These are phyloP conservation scores for Pituophis catenifer DNA, from an alignment of 2,113 vertebrate species.

Conservation along the genomic window DNA sequence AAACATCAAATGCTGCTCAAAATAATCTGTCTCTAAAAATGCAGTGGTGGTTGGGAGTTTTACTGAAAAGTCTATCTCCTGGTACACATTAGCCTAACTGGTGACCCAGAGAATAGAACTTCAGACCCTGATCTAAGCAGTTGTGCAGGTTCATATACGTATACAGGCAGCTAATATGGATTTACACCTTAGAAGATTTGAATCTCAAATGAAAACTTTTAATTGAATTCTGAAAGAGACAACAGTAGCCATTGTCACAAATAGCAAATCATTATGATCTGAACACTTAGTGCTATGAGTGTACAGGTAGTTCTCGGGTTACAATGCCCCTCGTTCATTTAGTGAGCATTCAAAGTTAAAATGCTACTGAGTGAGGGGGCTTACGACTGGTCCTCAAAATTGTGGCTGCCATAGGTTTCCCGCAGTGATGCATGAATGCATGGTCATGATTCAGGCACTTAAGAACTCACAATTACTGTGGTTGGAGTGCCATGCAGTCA, in stretches of 20 bases:
- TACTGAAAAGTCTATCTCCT: not conserved
- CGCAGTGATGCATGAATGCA: not conserved
- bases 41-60: no score
- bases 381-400: not conserved
- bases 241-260: not conserved
- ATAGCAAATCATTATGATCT: not conserved
- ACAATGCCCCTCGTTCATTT: not conserved
- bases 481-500: not conserved
- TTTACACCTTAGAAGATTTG: not conserved
- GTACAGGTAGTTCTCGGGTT: not conserved
- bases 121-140: not conserved
- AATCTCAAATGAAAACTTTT: not conserved
- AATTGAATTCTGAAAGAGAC: not conserved
- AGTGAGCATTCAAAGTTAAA: not conserved
- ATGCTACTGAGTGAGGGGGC: not conserved
- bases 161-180: not conserved
- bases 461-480: not conserved
- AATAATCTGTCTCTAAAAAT: not conserved
- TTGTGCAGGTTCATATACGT: not conserved
- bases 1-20: not conserved
- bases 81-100: not conserved
- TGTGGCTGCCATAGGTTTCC: not conserved
- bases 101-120: not conserved
- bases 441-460: not conserved
- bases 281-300: not conserved